These are phyloP conservation scores for Tortricodes alternella DNA, from an alignment of 2,888 invertebrate genomes.

Conservation along the genomic window DNA sequence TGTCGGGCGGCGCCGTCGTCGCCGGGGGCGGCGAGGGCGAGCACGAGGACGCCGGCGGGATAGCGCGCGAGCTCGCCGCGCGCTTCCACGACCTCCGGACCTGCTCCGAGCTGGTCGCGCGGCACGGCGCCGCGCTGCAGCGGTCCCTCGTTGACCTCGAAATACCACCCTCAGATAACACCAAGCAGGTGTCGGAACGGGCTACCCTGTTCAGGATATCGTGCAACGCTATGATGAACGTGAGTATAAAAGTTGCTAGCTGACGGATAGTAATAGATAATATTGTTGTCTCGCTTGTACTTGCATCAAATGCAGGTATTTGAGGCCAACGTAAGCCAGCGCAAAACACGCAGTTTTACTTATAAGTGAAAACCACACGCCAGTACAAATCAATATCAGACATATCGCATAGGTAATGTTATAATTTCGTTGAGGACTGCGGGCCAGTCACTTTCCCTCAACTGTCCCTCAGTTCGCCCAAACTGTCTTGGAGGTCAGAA, in stretches of 20 bases:
- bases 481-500: too few relatives aligned
- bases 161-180: constrained; percentile 87
- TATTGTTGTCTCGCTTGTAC: too few relatives aligned
- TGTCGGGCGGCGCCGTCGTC: constrained; percentile 69
- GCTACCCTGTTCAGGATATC: constrained; percentile 98
- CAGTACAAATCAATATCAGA: too few relatives aligned
- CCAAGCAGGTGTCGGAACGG: constrained; percentile 95
- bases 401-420: too few relatives aligned
- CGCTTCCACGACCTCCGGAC: constrained; percentile 94
- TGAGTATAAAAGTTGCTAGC: constrained; percentile 45
- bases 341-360: too few relatives aligned
- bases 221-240: constrained; percentile 98
- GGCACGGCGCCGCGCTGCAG: constrained; percentile 93
- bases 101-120: constrained; percentile 94
- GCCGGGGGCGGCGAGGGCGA: constrained; percentile 81
- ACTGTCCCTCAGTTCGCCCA: too few relatives aligned
- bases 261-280: too few relatives aligned
- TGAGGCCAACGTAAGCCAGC: too few relatives aligned
- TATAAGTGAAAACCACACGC: too few relatives aligned
- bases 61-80: constrained; percentile 87
- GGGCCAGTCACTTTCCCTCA: too few relatives aligned
- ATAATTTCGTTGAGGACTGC: too few relatives aligned
- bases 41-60: constrained; percentile 82
- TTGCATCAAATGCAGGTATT: too few relatives aligned
- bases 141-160: constrained; percentile 91